Evolutionary conservation across 1,140 invertebrate species (phyloP), one percentile per base, ranked within the genome.

Genomic region (Dendrolimus punctatus): DNA sequence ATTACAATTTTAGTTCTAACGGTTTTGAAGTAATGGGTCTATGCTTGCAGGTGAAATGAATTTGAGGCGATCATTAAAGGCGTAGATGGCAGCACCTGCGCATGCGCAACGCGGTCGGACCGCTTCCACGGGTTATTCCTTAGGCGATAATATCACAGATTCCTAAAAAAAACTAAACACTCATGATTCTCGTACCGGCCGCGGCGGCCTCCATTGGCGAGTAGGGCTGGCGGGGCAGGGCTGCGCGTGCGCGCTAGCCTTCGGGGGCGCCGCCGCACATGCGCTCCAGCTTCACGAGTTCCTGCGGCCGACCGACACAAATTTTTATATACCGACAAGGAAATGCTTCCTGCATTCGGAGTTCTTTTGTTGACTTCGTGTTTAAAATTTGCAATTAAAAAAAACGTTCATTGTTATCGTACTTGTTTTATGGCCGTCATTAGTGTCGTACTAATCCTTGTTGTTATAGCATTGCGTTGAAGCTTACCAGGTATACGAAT

Each of bases 111-210:
- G 46, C 6, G 41, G 40, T 41, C 38, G 48, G 38, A 44, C 44
- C 55, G 49, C 54, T 60, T 51, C 51, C 44, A 60, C 68, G 61
- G 54, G 51, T 63, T 57, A 70, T 70, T 78, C 68, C 80, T 79
- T 81, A 84, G 77, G 71, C 75, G 76, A 77, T 82, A 82, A 84
- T 82, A 82, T 84, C 79, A 82, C 80, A 82, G 80, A 80, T 84
- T 78, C 71, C 76, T 77, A 79, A 73, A 70, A 53, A 40, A 53
- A 72, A 72, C 68, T 54, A 53, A 62, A 66, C 62, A 58, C 54
- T 48, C 55, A 46, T 47, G 44, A 46, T 57, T 42, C 46, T n/a
- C 46, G 50, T 58, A 57, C 49, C 56, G 53, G 51, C 49, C 54
- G 45, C 43, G 39, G 23, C 5, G 9, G 40, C 48, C 39, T 38